Evolutionary conservation across 2,113 vertebrate genomes (phyloP), one percentile per base, ranked within the genome.

Genomic region (Raja brachyura): DNA sequence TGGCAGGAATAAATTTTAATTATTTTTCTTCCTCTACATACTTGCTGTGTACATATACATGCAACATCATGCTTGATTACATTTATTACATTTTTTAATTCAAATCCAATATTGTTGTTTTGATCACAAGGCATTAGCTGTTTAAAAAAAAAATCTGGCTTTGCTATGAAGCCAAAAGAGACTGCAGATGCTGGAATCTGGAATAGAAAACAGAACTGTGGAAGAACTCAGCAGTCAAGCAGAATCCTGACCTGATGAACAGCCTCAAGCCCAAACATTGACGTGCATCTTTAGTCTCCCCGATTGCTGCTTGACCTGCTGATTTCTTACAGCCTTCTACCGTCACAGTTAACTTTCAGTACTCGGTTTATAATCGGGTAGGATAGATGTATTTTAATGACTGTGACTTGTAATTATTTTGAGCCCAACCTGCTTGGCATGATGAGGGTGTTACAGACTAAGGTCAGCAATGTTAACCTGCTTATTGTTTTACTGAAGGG

Each of bases 341-440:
- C 9, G 25, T n/a, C 74, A 28, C 28, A 10, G 20, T 85, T 59
- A 56, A 22, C 25, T 83, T 54, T 83, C 25, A 28, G 7, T 66
- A n/a, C 10, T 54, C 79, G 5, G 11, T 8, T 22, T 73, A 2
- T 70, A 28, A 28, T 73, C 48, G 33, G 59, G 39, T 10, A 33
- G 18, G 20, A 2, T 0, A 5, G 0, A 31, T 86, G 16, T n/a
- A 16, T 88, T 63, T 14, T n/a, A 8, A 9, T 22, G 66, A 25
- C 9, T 20, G 39, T 73, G 66, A 48, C 90, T 74, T 92, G 90
- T 25, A 28, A 68, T 92, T 92, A 92, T 92, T 92, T 92, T 92
- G 33, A 92, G 90, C 90, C 90, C 90, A 20, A 48, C 20, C 28
- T 92, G 90, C 31, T 74, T 74, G 54, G 90, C 90, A 92, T 92